These are phyloP conservation scores for Threskiornis aethiopicus DNA, from an alignment of 2,797 vertebrate species.

Conservation along the genomic window DNA sequence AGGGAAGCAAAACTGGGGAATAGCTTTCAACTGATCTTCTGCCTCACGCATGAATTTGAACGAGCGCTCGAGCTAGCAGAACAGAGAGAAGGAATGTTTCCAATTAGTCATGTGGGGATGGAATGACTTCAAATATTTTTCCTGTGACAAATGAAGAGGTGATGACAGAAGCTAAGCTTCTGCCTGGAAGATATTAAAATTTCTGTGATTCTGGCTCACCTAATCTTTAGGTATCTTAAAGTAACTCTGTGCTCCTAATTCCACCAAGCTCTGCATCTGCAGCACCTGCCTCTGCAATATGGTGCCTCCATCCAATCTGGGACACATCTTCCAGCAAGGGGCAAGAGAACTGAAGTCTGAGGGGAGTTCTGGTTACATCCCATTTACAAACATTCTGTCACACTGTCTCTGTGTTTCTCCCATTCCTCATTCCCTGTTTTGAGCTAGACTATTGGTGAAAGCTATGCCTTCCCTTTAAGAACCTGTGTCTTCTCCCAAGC, in stretches of 20 bases:
- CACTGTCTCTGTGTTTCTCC: background rate
- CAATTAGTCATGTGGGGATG: slow-evolving; percentile 62
- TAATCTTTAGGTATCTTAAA: slow-evolving; percentile 13
- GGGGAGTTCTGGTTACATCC: background rate
- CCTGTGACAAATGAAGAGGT: slow-evolving; percentile 57
- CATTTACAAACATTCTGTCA: background rate
- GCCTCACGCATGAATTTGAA: slow-evolving; percentile 90
- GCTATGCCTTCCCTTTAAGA: background rate
- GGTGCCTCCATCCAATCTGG: background rate
- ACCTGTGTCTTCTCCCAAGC: accelerated
- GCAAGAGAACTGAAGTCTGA: background rate
- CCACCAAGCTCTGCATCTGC: background rate
- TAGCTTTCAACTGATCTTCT: slow-evolving; percentile 89
- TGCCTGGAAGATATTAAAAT: slow-evolving; percentile 61
- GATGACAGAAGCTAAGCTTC: slow-evolving; percentile 64
- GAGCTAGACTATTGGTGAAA: background rate
- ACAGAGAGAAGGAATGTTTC: slow-evolving; percentile 53
- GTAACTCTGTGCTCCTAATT: background rate
- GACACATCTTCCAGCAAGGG: background rate
- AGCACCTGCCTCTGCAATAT: background rate
- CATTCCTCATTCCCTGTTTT: background rate
- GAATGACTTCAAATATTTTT: slow-evolving; percentile 59
- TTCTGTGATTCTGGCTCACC: slow-evolving; percentile 29
- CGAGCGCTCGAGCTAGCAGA: slow-evolving; percentile 83
- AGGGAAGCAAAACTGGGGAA: slow-evolving; percentile 92